Evolutionary conservation across 2,888 invertebrate genomes (phyloP).

Genomic region (Lepidochrysops patricia): DNA sequence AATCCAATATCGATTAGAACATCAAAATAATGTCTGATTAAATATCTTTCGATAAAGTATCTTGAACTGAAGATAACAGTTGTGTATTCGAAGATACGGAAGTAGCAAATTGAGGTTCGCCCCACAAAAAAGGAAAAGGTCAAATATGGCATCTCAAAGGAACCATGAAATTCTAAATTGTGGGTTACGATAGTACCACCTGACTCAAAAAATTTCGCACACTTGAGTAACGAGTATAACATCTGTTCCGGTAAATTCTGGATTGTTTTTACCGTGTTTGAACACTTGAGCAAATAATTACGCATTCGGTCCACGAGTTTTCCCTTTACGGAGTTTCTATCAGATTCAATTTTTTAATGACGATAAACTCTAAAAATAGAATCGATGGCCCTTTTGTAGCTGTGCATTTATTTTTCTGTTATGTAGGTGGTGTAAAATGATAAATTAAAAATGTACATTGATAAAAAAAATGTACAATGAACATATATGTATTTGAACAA

Average conservation of each 20-base stretch:
- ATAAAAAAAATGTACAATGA: not conserved
- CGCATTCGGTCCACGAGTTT: constrained; percentile 2
- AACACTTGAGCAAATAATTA: constrained; percentile 32
- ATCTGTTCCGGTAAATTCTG: constrained; percentile 29
- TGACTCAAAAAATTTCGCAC: constrained; percentile 30
- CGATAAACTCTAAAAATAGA: not conserved
- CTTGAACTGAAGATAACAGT: not conserved
- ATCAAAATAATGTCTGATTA: not conserved
- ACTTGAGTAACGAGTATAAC: constrained; percentile 30
- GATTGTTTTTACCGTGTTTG: constrained; percentile 26
- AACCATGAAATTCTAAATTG: constrained; percentile 23
- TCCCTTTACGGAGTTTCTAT: not conserved
- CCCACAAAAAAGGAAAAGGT: constrained; percentile 16
- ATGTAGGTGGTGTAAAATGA: no score
- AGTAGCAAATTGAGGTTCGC: constrained; percentile 6
- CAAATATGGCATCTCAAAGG: constrained; percentile 19
- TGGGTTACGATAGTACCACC: constrained; percentile 28
- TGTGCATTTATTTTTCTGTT: no score
- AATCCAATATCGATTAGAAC: not conserved
- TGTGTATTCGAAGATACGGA: not conserved
- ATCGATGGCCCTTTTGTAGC: not conserved
- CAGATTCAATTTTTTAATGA: not conserved
- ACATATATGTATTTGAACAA: no score
- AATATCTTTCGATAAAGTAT: not conserved
- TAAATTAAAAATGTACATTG: not conserved